phyloP scores from a whole-genome alignment of 2,797 vertebrate species.

The Lacerta viridis region DNA sequence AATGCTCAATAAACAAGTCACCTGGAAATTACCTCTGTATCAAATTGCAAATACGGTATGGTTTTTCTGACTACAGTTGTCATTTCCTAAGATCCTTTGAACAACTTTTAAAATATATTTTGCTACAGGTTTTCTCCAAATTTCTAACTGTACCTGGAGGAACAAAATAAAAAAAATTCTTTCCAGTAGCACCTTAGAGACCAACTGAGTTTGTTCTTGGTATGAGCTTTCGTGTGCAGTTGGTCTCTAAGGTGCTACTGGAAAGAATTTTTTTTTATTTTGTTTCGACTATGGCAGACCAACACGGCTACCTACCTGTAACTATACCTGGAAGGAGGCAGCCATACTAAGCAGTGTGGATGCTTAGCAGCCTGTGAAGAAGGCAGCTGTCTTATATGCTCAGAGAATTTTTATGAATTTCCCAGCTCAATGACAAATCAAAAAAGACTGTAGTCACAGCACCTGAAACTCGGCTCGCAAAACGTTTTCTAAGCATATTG shows the following conservation, averaged over 20 bases:
- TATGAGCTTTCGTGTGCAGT: no score
- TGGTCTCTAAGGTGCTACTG: no score
- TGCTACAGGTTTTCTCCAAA: neutral
- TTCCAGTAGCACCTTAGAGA: no score
- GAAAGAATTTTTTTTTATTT: no score
- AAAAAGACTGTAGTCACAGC: slow-evolving; percentile 6
- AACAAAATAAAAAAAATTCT: no score
- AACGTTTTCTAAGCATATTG: neutral
- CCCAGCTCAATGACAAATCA: slow-evolving; percentile 27
- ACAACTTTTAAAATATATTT: slow-evolving; percentile 4
- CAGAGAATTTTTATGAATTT: slow-evolving; percentile 7
- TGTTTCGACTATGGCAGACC: no score
- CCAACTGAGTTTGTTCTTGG: no score
- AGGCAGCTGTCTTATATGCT: neutral
- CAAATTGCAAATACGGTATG: slow-evolving; percentile 10
- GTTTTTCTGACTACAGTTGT: neutral
- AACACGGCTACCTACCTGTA: no score
- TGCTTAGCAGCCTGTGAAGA: slow-evolving; percentile 23
- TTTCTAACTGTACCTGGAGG: slow-evolving; percentile 28
- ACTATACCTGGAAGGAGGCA: slow-evolving; percentile 9
- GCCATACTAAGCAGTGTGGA: slow-evolving; percentile 35
- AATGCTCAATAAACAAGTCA: no score
- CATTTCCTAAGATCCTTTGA: neutral
- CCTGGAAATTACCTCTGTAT: neutral
- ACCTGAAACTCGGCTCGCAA: neutral